Base-by-base conservation (phyloP, 2,113 vertebrate genomes). In the Danionella cerebrum region DNA sequence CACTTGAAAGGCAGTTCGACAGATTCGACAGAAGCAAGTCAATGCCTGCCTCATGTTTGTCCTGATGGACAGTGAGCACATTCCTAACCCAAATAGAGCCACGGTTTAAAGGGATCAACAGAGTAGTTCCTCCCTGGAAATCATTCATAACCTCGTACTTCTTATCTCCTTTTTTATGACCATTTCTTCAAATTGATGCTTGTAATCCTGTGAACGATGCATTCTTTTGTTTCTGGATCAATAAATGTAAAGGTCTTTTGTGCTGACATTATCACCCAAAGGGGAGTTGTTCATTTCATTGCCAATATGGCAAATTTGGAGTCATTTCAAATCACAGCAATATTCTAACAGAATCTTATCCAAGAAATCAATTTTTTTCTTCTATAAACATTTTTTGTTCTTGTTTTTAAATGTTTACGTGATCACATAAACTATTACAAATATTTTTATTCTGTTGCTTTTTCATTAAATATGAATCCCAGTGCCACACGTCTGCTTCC, bases 21-120 rank as follows among this genome's bases (percentile, higher is more conserved):
- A 73, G 77, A 50, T 83, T 86, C 84, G 83, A 81, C 81, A 77
- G 72, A 64, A 79, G 82, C 80, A 73, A 78, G 82, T 80, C 75
- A 68, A 71, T 47, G 82, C 81, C 79, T 80, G 84, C 75, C 83
- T 79, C 74, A 76, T 78, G 82, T 83, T 86, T 82, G 81, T 84
- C 80, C 77, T 86, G 74, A 81, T 36, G 74, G 80, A 73, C 80
- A 77, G 66, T 29, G 8, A 70, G 64, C 42, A 54, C 74, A 48
- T 29, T 76, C 78, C 70, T 73, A 70, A 60, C 74, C 80, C 54
- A 64, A 73, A 68, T 48, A 67, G 73, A 71, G 65, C 55, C 51
- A 58, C 33, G 21, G 22, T 52, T 36, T 62, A 62, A 39, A 35
- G 47, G 60, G 29, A 52, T 25, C 66, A 2, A 41, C 19, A 53